Evolutionary conservation across 1,140 invertebrate genomes (phyloP), one percentile per base, ranked within the genome.

Genomic region (Drosophila pallidifrons): DNA sequence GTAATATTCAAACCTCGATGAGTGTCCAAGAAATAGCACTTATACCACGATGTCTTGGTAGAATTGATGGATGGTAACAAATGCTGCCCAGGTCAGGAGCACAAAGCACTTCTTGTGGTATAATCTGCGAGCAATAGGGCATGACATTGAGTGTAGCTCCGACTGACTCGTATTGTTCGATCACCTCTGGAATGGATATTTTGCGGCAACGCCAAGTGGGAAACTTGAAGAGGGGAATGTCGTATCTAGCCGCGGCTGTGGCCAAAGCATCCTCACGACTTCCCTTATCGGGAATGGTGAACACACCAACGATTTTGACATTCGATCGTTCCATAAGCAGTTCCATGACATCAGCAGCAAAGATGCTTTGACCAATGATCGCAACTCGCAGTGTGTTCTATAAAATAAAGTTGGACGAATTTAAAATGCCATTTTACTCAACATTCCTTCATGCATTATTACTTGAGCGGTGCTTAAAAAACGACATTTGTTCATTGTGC

Each of bases 1-100:
- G 0, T 47, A 32, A 43, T 51, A 75, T 5, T 13, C 3, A 3
- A 11, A 43, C 72, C 67, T 97, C 95, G 59, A 99, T 99, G 6
- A 99, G 92, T 0, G 98, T 99, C 98, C 98, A 99, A 88, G 97
- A 99, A 67, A 99, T 99, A 5, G 98, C 96, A 13, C 97, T 98
- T 1, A 98, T 98, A 15, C 98, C 98, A 78, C 98, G 93, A 93
- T 99, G 98, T 35, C 95, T 94, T 0, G 98, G 98, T 43, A 99
- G 93, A 59, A 99, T 93, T 1, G 98, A 99, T 1, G 98, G 98
- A 93, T 99, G 98, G 91, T 99, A 99, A 90, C 97, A 98, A 83
- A 99, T 99, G 69, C 97, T 98, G 82, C 97, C 95, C 63, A 94
- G 93, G 51, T 94, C 94, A 0, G 98, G 98, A 81, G 95, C 94